Base-by-base conservation (phyloP, 1,140 invertebrate species). In the Anastatus disparis region DNA sequence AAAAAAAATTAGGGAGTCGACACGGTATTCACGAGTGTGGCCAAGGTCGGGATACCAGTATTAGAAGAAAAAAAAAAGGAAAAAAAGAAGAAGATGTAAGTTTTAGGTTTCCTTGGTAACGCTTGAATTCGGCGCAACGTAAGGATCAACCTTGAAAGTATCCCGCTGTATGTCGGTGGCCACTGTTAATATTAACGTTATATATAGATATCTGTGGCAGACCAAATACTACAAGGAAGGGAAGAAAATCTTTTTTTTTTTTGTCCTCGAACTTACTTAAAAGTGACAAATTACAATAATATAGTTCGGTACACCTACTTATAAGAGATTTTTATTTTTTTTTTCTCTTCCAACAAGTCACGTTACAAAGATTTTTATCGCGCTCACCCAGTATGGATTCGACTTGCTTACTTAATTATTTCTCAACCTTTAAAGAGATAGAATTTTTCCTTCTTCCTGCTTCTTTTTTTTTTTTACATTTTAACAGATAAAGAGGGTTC, bases 11-110 rank as follows among this genome's bases (percentile, higher is more conserved):
- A 4, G 31, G 31, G 56, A 48, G 44, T 38, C 46, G 62, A 53
- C 53, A 20, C 13, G 15, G 15, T 15, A 29, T 74, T 76, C 71
- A 72, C 53, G 73, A 77, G 75, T 72, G 79, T 83, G 73, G 76
- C 79, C 83, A 83, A 85, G 82, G 82, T 84, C 82, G 82, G 79
- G 79, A 78, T 74, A 71, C 75, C 72, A 71, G 74, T 78, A 80
- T 81, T 79, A 72, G 78, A 69, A 48, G 76, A 53, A 70, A 74
- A 76, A 71, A 78, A 29, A 7, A 53, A 22, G 46, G 17, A 38
- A 44, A 42, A 42, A 44, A 40, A 13, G 50, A 53, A 44, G 44
- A 26, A 52, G 29, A 35, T 24, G 38, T 6, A 10, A 10, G 42
- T n/a, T n/a, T n/a, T n/a, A 52, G 56, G 66, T 84, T 79, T 76